These are phyloP conservation scores for Lycaon pictus DNA, from an alignment of 2,113 vertebrate species.

Conservation along the genomic window DNA sequence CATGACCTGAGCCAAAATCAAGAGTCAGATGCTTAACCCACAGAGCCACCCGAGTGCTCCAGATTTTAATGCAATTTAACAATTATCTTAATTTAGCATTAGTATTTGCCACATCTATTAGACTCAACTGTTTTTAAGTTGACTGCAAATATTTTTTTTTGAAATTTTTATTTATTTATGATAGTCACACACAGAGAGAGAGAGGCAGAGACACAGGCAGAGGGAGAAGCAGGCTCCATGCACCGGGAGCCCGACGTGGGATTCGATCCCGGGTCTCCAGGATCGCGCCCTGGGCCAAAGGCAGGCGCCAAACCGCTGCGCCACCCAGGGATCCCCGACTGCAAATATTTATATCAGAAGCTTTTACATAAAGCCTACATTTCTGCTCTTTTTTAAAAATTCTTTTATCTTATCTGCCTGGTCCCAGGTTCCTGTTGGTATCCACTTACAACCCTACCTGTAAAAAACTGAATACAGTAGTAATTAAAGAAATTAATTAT, in stretches of 20 bases:
- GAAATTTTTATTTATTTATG: too few relatives aligned
- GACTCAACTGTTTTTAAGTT: background rate
- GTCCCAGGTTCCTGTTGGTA: background rate
- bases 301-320: too few relatives aligned
- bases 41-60: background rate
- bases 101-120: background rate
- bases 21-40: background rate
- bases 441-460: background rate
- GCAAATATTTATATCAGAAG: background rate
- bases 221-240: too few relatives aligned
- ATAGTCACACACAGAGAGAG: too few relatives aligned
- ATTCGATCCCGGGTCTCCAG: too few relatives aligned
- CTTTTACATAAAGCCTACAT: slow-evolving; percentile 21
- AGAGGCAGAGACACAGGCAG: too few relatives aligned
- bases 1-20: background rate
- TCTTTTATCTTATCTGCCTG: background rate
- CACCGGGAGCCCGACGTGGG: too few relatives aligned
- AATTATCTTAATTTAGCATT: background rate
- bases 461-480: slow-evolving; percentile 17
- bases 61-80: slow-evolving; percentile 25
- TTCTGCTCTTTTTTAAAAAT: background rate
- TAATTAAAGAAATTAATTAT: background rate
- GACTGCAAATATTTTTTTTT: background rate
- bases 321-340: background rate
- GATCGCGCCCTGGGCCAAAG: too few relatives aligned